Conservation (phyloP, 2,113 vertebrate genomes). For the Hystrix brachyura region DNA sequence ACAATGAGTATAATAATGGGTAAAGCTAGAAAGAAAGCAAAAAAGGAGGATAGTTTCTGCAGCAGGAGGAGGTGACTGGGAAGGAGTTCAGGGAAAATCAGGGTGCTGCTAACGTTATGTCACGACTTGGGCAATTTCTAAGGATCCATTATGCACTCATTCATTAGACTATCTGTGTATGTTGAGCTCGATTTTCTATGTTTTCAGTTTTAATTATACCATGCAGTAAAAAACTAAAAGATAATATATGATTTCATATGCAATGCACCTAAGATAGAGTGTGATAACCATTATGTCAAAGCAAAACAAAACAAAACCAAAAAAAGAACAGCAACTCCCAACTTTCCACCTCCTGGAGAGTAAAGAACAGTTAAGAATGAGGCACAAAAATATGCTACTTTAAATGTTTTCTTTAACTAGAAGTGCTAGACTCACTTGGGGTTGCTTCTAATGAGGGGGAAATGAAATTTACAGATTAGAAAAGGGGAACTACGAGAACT, state of each 20-base stretch:
- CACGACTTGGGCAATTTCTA: not conserved
- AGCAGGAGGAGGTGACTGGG: not conserved
- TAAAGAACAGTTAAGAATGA: not conserved
- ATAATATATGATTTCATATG: not conserved
- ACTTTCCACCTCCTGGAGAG: not conserved
- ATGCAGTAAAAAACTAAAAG: not conserved
- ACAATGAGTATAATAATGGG: not conserved
- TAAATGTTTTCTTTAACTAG: slow-evolving; percentile 41
- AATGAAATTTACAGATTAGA: not conserved
- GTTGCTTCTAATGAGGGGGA: not conserved
- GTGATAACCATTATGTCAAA: not conserved
- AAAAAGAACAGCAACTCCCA: not conserved
- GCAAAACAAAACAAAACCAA: not conserved
- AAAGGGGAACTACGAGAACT: not conserved
- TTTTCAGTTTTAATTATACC: not conserved
- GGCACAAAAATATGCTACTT: not conserved
- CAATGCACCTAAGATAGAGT: not conserved
- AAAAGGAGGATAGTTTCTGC: not conserved
- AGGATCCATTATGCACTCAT: not conserved
- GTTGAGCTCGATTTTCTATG: not conserved
- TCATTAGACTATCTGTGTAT: not conserved
- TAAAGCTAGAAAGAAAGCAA: not conserved
- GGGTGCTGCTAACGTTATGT: not conserved
- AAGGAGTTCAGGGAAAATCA: not conserved
- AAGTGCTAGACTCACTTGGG: not conserved